Base-by-base conservation (phyloP, 1,140 invertebrate genomes). In the Tetranychus cinnabarinus region DNA sequence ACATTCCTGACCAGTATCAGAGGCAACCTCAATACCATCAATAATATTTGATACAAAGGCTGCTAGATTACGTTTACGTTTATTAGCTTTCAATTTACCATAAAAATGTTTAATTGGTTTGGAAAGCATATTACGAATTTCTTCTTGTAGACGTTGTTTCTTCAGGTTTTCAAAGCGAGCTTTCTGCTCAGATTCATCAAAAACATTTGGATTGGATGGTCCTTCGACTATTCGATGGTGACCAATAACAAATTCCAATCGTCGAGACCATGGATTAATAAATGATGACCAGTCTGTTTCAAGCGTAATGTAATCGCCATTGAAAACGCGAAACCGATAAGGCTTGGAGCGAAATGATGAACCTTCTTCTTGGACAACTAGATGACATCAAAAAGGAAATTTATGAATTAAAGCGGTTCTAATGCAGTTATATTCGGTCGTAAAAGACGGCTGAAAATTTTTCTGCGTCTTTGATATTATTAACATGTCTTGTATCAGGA, bases 271-370 rank as follows among this genome's bases (percentile, higher is more conserved):
- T 0, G 90, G 89, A 78, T 93, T 93, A 39, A 91, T 79, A 71
- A 92, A 92, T 62, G 84, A 85, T 0, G 86, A 86, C 87, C 88
- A 95, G 72, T 92, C 86, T 0, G 88, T 91, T 72, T 90, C 85
- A 42, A 92, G 71, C 55, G 81, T 77, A 45, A 86, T 77, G 70
- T 80, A 90, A 65, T 81, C 80, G 1, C 87, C 86, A 71, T 92
- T 92, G 69, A 86, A 82, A 35, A 82, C 80, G 54, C 82, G 75
- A 70, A 92, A 85, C 62, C 85, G 78, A 67, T 81, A 80, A 3
- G 85, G 82, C 67, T 84, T 84, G 67, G 84, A 86, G 63, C 79
- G 78, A 68, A 83, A 81, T 3, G 81, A 78, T 48, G 78, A 76
- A 62, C 81, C 82, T 69, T 79, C 75, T 58, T 76, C 73, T 62